Conservation (phyloP, 2,113 vertebrate genomes). For the Heterocephalus glaber region DNA sequence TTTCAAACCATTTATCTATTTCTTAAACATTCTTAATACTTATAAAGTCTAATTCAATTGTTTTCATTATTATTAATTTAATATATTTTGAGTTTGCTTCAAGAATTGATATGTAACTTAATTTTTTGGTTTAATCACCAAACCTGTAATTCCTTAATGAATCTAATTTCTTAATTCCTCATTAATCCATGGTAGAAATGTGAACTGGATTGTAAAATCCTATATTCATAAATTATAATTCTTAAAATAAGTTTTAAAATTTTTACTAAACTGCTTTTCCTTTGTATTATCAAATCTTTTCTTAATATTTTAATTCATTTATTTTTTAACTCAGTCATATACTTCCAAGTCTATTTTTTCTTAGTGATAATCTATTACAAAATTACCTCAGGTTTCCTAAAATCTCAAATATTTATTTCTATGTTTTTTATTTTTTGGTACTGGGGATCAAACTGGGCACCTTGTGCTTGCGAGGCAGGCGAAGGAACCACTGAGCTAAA, state of each 20-base stretch:
- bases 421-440: too few species aligned
- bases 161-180: neutral
- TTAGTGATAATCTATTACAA: neutral
- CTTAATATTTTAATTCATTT: conserved; percentile 15
- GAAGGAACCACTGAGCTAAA: too few species aligned
- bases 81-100: neutral
- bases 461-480: too few species aligned
- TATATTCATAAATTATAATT: neutral
- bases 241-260: neutral
- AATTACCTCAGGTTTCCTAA: neutral
- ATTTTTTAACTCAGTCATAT: conserved; percentile 23
- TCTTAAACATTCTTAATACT: neutral
- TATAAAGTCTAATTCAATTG: neutral
- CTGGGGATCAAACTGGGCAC: too few species aligned
- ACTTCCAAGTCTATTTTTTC: conserved; percentile 18
- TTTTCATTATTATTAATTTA: neutral
- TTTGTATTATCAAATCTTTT: conserved; percentile 30
- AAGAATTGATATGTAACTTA: neutral
- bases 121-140: neutral
- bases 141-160: neutral
- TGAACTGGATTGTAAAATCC: neutral
- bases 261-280: neutral
- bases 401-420: conserved; percentile 3
- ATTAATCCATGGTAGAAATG: neutral
- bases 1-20: conserved; percentile 27